These are phyloP conservation scores for Metopia argyrocephala DNA, from an alignment of 2,888 invertebrate species.

Conservation along the genomic window DNA sequence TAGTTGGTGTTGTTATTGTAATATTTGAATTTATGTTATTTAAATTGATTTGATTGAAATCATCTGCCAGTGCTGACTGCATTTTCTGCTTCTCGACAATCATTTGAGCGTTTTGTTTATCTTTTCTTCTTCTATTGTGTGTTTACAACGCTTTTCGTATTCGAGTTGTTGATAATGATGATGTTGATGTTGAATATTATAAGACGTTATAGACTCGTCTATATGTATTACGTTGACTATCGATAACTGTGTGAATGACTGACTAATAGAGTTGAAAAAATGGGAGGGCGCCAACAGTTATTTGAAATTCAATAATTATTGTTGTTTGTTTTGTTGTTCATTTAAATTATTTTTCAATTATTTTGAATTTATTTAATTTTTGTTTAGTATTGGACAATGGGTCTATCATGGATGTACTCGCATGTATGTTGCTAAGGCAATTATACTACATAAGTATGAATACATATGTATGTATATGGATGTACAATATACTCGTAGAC, in stretches of 20 bases:
- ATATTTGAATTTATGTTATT: slow-evolving; percentile 64
- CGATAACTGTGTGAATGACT: not conserved
- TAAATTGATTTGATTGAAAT: slow-evolving; percentile 67
- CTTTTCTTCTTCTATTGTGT: not conserved
- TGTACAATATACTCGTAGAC: too few relatives aligned
- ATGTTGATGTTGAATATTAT: slow-evolving; percentile 10
- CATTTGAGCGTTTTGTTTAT: slow-evolving; percentile 37
- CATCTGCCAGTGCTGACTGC: slow-evolving; percentile 49
- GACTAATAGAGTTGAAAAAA: not conserved
- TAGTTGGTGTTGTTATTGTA: slow-evolving; percentile 56
- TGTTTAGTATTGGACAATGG: slow-evolving; percentile 32
- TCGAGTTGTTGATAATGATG: not conserved
- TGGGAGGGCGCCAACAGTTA: not conserved
- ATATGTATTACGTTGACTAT: slow-evolving; percentile 7
- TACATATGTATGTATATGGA: too few relatives aligned
- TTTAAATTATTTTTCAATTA: not conserved
- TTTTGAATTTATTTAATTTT: slow-evolving; percentile 42
- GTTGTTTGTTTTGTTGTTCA: slow-evolving; percentile 25
- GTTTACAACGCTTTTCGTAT: not conserved
- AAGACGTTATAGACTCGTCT: slow-evolving; percentile 31
- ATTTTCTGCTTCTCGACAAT: slow-evolving; percentile 54
- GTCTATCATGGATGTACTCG: not conserved
- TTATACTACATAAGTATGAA: too few relatives aligned
- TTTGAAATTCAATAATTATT: slow-evolving; percentile 15
- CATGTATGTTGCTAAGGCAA: not conserved